phyloP scores from a whole-genome alignment of 2,113 vertebrate species.

The Stercorarius parasiticus region DNA sequence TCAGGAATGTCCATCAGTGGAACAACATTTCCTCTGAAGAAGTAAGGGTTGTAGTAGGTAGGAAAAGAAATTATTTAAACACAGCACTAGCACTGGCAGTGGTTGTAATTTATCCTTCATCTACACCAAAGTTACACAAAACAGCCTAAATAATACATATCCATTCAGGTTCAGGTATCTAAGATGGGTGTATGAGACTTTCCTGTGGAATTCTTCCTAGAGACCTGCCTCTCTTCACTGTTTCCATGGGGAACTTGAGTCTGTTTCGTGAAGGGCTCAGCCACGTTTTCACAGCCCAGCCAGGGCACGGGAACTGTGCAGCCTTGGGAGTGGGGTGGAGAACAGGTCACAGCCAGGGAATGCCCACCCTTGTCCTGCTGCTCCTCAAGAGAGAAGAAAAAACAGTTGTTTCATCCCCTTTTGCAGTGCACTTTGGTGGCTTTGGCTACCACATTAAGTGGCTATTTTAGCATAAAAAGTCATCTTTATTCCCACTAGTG shows the following conservation, averaged over 20 bases:
- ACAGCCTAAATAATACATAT: background rate
- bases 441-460: background rate
- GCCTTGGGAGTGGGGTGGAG: background rate
- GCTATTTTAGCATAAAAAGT: background rate
- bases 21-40: background rate
- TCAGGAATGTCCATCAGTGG: background rate
- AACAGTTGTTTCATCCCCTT: background rate
- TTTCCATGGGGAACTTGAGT: background rate
- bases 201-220: background rate
- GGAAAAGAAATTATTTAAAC: background rate
- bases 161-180: background rate
- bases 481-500: background rate
- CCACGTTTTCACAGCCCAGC: background rate
- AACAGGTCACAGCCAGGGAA: background rate
- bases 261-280: background rate
- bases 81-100: background rate
- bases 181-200: background rate
- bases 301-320: background rate
- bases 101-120: background rate
- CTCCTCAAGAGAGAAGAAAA: background rate
- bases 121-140: background rate
- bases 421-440: background rate
- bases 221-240: background rate
- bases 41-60: background rate
- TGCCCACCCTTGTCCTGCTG: background rate